Conservation (phyloP, 2,888 invertebrate genomes). For the Rugalucina vietnamica region DNA sequence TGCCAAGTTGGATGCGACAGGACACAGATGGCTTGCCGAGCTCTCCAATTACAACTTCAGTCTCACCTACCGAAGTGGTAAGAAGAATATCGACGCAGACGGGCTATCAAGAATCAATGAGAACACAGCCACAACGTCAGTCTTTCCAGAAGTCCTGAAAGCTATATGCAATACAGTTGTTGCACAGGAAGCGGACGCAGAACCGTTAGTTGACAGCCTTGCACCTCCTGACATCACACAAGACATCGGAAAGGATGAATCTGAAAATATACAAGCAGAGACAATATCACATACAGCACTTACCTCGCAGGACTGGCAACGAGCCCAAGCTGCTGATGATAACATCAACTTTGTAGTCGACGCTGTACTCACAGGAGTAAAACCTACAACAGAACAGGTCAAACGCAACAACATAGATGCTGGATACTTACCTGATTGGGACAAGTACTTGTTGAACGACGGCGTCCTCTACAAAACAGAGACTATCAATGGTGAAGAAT, state of each 20-base stretch:
- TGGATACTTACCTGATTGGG: slow-evolving; percentile 3
- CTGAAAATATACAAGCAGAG: not conserved
- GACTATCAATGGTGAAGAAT: not conserved
- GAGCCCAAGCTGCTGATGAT: not conserved
- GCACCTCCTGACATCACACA: not conserved
- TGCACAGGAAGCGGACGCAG: not conserved
- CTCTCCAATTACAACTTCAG: too few species aligned
- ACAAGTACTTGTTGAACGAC: not conserved
- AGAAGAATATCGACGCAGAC: too few species aligned
- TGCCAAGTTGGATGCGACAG: slow-evolving; percentile 32
- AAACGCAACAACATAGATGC: not conserved
- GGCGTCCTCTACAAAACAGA: not conserved
- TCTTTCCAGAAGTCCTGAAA: too few species aligned
- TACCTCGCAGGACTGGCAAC: not conserved
- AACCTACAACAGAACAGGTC: not conserved
- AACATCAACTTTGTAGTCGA: not conserved
- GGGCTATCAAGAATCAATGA: too few species aligned
- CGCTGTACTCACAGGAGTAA: not conserved
- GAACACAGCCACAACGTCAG: too few species aligned
- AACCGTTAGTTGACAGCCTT: not conserved
- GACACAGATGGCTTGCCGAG: too few species aligned
- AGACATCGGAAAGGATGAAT: not conserved
- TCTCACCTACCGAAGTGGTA: too few species aligned
- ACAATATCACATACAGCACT: not conserved
- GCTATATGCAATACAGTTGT: too few species aligned